phyloP scores from a whole-genome alignment of 2,888 invertebrate species.

The Meiosimyza platycephala region DNA sequence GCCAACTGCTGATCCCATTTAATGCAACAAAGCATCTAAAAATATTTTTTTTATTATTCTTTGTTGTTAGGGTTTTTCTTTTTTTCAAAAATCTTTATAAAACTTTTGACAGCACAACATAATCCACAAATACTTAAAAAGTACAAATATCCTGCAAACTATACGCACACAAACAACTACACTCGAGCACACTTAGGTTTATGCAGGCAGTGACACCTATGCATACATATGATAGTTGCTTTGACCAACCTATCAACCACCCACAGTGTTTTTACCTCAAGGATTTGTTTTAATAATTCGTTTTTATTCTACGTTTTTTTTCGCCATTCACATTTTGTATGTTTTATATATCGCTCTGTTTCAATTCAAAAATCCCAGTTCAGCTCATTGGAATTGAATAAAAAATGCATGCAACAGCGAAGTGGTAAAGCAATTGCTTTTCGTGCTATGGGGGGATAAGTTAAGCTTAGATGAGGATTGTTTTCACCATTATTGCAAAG shows the following conservation, averaged over 20 bases:
- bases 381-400: conserved; percentile 17
- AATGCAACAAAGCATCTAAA: no score
- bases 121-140: conserved; percentile 21
- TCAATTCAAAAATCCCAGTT: conserved; percentile 22
- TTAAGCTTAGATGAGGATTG: no score
- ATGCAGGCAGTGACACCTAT: neutral
- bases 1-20: no score
- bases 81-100: neutral
- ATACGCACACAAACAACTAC: no score
- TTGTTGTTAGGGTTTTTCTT: neutral
- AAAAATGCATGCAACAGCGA: conserved; percentile 9
- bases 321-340: neutral
- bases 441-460: no score
- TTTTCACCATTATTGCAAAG: no score
- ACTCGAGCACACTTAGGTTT: neutral
- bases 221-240: neutral
- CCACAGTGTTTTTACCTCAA: neutral
- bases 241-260: neutral
- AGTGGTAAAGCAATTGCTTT: neutral
- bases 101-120: neutral
- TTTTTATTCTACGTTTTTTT: neutral
- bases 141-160: conserved; percentile 1
- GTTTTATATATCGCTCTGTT: conserved; percentile 3
- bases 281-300: conserved; percentile 21
- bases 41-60: neutral